Percentiles rank a stretch among this genome's conserved stretches.
These are phyloP conservation scores for Hypena proboscidalis DNA, from an alignment of 2,888 invertebrate genomes.

Conservation along the genomic window DNA sequence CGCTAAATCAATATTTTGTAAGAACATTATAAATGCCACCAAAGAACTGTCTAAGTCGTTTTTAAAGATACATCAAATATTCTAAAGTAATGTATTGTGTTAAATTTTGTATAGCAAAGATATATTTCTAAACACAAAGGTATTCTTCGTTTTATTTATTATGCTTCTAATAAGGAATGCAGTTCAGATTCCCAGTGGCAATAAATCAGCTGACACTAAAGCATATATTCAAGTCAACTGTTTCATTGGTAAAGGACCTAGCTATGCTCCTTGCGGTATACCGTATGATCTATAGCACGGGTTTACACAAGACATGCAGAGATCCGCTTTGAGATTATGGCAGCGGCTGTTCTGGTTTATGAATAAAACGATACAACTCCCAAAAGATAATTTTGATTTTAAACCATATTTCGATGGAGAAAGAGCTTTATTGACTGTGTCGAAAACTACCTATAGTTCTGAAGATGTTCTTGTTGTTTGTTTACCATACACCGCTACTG, in stretches of 20 bases:
- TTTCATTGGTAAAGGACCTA: conserved; percentile 48
- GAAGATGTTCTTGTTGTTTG: conserved; percentile 51
- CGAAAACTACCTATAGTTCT: conserved; percentile 30
- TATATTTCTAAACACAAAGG: not conserved
- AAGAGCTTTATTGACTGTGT: conserved; percentile 22
- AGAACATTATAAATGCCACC: conserved; percentile 18
- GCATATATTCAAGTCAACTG: conserved; percentile 44
- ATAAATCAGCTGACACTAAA: conserved; percentile 32
- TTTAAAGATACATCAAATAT: not conserved
- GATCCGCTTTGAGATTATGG: conserved; percentile 63
- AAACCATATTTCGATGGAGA: conserved; percentile 40
- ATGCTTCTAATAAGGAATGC: not conserved
- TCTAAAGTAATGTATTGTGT: too few species aligned
- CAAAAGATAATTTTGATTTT: conserved; percentile 36
- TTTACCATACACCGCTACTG: conserved; percentile 63
- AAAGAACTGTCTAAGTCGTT: not conserved
- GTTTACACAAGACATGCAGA: conserved; percentile 41
- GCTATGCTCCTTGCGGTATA: conserved; percentile 55
- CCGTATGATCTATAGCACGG: conserved; percentile 55
- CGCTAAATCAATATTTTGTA: conserved; percentile 43
- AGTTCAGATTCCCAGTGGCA: conserved; percentile 5
- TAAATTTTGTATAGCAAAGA: too few species aligned
- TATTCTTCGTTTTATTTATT: conserved; percentile 5
- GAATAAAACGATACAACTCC: conserved; percentile 27
- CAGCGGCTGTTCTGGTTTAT: conserved; percentile 37